These are phyloP conservation scores for Suillia variegata DNA, from an alignment of 2,888 invertebrate species.

Conservation along the genomic window DNA sequence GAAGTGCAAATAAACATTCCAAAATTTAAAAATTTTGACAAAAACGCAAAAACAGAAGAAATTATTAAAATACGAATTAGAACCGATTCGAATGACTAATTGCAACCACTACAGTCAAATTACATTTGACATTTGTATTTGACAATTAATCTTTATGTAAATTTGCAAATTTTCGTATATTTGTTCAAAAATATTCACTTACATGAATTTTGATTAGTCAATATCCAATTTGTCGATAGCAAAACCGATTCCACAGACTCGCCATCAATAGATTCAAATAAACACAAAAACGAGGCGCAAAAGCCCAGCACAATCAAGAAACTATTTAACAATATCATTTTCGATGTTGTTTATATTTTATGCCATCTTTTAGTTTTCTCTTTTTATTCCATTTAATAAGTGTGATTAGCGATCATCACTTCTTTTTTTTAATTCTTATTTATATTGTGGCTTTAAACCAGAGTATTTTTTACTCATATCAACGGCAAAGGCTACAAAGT, in stretches of 20 bases:
- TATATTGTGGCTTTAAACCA: no score
- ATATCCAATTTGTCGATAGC: conserved; percentile 15
- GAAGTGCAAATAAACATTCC: no score
- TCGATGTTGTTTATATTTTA: neutral
- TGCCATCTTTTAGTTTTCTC: neutral
- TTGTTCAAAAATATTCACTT: neutral
- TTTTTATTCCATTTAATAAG: neutral
- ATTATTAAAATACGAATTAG: no score
- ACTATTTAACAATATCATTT: neutral
- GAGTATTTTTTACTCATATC: no score
- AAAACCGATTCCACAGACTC: conserved; percentile 15
- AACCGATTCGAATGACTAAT: no score
- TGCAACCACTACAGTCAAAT: neutral
- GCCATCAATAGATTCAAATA: neutral
- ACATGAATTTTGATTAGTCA: conserved; percentile 18
- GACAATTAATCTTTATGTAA: neutral
- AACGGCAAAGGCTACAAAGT: no score
- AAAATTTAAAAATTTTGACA: no score
- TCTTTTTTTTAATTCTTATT: no score
- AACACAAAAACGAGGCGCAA: neutral
- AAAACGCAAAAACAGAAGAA: no score
- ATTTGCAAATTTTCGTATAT: no score
- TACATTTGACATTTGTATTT: neutral
- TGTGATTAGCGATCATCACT: no score
- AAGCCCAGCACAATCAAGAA: neutral